These are phyloP conservation scores for Colossoma macropomum DNA, from an alignment of 2,113 vertebrate species.

Conservation along the genomic window DNA sequence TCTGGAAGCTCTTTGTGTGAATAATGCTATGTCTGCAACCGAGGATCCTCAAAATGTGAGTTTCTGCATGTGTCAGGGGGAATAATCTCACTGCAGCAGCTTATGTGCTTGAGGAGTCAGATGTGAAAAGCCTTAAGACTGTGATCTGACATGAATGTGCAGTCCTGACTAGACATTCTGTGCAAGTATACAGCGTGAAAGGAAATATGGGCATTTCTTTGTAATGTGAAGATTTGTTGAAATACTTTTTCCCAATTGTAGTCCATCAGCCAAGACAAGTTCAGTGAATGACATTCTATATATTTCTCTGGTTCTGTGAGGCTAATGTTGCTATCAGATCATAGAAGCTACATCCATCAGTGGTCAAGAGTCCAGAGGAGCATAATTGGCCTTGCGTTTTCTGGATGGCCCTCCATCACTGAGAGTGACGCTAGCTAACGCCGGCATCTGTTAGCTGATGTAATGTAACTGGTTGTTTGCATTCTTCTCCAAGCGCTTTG, in stretches of 20 bases:
- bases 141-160: background rate
- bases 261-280: background rate
- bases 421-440: too few species aligned
- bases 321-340: too few species aligned
- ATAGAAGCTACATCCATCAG: too few species aligned
- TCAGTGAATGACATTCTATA: background rate
- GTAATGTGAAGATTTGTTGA: background rate
- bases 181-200: background rate
- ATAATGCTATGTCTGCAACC: conserved; percentile 94
- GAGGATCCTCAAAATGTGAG: conserved; percentile 96
- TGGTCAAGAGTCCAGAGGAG: too few species aligned
- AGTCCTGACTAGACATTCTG: background rate
- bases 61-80: conserved; percentile 15
- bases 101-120: background rate
- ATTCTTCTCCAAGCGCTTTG: too few species aligned
- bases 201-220: background rate
- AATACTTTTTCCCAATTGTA: background rate
- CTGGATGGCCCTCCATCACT: too few species aligned
- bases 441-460: too few species aligned
- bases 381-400: too few species aligned
- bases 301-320: background rate
- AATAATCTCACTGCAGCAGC: background rate
- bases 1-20: conserved; percentile 96
- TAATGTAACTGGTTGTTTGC: too few species aligned
- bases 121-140: background rate